Percentiles rank a stretch among this genome's conserved stretches.
These are phyloP conservation scores for Alexandromys fortis DNA, from an alignment of 2,113 vertebrate genomes.

Conservation along the genomic window DNA sequence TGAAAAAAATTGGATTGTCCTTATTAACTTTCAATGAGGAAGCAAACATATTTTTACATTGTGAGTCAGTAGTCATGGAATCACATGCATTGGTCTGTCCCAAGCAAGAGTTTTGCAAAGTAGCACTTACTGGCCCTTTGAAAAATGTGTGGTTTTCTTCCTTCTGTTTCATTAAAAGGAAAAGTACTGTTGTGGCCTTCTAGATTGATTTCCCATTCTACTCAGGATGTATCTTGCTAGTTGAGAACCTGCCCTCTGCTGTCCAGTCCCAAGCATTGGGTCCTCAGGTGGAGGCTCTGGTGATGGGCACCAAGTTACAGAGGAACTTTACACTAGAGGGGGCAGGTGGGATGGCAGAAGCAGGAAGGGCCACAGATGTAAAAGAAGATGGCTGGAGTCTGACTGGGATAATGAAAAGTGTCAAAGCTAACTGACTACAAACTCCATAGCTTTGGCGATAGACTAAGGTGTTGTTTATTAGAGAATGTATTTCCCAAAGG, in stretches of 20 bases:
- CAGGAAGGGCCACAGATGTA: not conserved
- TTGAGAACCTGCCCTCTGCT: not conserved
- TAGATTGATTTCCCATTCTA: not conserved
- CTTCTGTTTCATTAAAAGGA: constrained; percentile 31
- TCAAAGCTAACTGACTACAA: not conserved
- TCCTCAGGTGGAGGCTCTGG: not conserved
- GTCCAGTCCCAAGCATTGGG: not conserved
- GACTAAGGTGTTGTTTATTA: not conserved
- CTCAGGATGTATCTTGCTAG: not conserved
- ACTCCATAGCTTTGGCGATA: not conserved
- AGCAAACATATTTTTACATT: not conserved
- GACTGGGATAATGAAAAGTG: not conserved
- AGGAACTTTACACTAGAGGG: not conserved
- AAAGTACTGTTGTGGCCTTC: not conserved
- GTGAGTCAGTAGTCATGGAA: not conserved
- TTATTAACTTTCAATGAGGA: constrained; percentile 1
- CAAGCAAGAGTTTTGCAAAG: not conserved
- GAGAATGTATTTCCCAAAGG: not conserved
- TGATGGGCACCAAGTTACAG: not conserved
- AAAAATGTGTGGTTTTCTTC: not conserved
- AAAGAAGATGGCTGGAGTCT: not conserved
- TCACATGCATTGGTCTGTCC: not conserved
- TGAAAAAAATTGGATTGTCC: not conserved
- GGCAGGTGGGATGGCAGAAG: not conserved
- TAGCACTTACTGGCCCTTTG: not conserved